Evolutionary conservation across 1,140 invertebrate species (phyloP).

Genomic region (Xylocopa sonorina): DNA sequence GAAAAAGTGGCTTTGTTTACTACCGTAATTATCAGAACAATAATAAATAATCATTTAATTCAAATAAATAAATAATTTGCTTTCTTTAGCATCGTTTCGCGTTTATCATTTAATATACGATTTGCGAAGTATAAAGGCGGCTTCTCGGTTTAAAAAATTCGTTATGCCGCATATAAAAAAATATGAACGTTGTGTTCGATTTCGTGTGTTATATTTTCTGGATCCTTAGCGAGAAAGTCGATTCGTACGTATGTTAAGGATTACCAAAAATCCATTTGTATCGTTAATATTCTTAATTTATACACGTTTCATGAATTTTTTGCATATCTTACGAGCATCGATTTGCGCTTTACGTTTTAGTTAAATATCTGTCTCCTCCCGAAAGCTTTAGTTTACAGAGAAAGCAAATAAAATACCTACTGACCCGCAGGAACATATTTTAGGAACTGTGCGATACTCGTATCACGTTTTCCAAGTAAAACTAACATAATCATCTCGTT

Average conservation of each 20-base stretch:
- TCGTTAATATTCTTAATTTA: conserved; percentile 43
- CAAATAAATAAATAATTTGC: conserved; percentile 82
- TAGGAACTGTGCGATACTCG: conserved; percentile 20
- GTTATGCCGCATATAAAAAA: conserved; percentile 73
- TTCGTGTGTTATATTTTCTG: conserved; percentile 64
- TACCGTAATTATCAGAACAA: conserved; percentile 73
- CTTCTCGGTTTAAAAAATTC: conserved; percentile 67
- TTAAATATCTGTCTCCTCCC: neutral
- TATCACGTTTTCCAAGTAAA: neutral
- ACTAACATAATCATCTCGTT: neutral
- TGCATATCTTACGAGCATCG: conserved; percentile 28
- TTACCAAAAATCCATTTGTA: conserved; percentile 32
- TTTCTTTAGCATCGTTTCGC: conserved; percentile 77
- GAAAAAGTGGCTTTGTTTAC: conserved; percentile 72
- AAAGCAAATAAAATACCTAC: neutral
- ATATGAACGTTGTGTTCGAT: conserved; percentile 70
- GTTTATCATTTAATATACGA: conserved; percentile 74
- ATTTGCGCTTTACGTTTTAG: conserved; percentile 28
- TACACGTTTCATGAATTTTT: conserved; percentile 40
- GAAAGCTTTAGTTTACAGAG: neutral
- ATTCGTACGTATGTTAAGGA: conserved; percentile 43
- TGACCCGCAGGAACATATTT: conserved; percentile 6
- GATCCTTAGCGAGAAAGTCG: conserved; percentile 67
- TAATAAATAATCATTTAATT: conserved; percentile 81
- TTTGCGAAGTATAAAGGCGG: conserved; percentile 75